Conservation (phyloP, 2,113 vertebrate species). For the Phyllopteryx taeniolatus region DNA sequence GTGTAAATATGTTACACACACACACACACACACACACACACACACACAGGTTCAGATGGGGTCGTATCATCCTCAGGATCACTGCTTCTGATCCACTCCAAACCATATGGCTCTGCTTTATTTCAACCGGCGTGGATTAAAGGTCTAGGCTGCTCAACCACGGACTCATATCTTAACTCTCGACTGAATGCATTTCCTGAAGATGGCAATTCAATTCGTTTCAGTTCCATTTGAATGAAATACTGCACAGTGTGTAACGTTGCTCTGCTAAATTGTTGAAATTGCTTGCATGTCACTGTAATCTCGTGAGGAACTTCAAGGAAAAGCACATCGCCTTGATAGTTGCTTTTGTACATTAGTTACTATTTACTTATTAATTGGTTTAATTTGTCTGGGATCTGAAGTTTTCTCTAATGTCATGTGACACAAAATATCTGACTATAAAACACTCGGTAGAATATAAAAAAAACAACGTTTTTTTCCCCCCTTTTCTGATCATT, state of each 20-base stretch:
- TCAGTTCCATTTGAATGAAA: not conserved
- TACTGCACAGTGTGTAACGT: not conserved
- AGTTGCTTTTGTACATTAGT: not conserved
- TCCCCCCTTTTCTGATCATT: not conserved
- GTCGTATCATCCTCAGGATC: constrained; percentile 55
- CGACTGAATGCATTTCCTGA: not conserved
- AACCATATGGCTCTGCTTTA: constrained; percentile 60
- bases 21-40: constrained; percentile 28
- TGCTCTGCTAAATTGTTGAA: not conserved
- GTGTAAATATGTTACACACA: constrained; percentile 33
- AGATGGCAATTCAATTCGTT: too few species aligned
- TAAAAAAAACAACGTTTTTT: not conserved
- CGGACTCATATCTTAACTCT: not conserved
- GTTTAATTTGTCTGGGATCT: not conserved
- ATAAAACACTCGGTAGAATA: not conserved
- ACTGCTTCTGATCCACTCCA: constrained; percentile 55
- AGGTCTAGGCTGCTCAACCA: constrained; percentile 10
- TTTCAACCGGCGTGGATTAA: constrained; percentile 50
- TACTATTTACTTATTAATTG: not conserved
- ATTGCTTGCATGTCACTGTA: not conserved
- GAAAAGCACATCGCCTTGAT: not conserved
- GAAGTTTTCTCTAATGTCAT: not conserved
- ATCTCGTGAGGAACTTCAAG: not conserved
- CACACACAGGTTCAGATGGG: constrained; percentile 46
- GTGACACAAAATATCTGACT: not conserved